A percentile compares a stretch with the other conserved stretches of the same genome.
Conservation (phyloP, 2,113 vertebrate species). For the Pygathrix nemaeus region DNA sequence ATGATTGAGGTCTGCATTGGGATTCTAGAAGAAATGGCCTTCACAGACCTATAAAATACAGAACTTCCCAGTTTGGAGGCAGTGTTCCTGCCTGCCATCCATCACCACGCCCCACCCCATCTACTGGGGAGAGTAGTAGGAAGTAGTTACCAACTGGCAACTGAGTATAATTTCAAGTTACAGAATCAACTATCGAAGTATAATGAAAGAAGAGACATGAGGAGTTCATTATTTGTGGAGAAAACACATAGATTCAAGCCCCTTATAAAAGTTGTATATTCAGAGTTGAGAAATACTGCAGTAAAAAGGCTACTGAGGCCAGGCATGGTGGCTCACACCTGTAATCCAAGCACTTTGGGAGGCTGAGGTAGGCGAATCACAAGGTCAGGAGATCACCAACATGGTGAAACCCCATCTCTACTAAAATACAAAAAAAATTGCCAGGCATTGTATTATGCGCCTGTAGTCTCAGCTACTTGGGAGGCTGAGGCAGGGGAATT, state of each 20-base stretch:
- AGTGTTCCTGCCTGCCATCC: neutral
- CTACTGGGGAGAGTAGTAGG: neutral
- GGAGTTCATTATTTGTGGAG: neutral
- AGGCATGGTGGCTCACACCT: no score
- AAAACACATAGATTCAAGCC: neutral
- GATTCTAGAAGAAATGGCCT: conserved; percentile 6
- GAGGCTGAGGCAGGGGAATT: no score
- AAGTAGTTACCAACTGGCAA: neutral
- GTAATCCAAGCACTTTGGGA: no score
- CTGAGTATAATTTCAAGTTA: neutral
- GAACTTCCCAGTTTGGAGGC: neutral
- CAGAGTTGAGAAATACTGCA: neutral
- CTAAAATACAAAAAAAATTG: no score
- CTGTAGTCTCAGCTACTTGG: no score
- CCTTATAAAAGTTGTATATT: neutral
- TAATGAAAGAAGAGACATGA: neutral
- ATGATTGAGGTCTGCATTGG: neutral
- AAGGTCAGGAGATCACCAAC: no score
- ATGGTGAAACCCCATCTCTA: no score
- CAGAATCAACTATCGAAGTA: neutral
- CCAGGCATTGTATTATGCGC: no score
- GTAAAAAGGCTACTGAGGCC: no score
- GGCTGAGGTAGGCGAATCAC: no score
- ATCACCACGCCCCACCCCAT: accelerated
- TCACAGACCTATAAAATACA: neutral